Evolutionary conservation across 2,113 vertebrate genomes (phyloP).

Genomic region (Stomatorhinus ivindoensis): DNA sequence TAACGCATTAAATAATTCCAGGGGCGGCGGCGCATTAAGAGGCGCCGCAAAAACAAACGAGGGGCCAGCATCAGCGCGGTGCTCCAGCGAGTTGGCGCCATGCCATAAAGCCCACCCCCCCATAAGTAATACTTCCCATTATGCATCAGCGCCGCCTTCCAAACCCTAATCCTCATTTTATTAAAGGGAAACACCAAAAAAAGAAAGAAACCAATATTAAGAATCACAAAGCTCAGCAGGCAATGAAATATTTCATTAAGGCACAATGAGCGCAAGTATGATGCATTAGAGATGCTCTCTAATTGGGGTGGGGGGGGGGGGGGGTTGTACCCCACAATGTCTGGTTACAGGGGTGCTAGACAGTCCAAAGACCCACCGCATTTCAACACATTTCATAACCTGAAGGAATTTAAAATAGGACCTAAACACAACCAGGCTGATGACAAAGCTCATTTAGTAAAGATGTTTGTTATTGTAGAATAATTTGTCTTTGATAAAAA

Average conservation of each 20-base stretch:
- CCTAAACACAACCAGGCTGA: not conserved
- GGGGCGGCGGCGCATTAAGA: not conserved
- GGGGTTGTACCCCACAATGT: not conserved
- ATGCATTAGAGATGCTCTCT: not conserved
- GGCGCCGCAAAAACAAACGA: not conserved
- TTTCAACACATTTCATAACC: not conserved
- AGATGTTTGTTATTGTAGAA: not conserved
- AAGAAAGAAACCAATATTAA: constrained; percentile 38
- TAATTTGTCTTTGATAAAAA: not conserved
- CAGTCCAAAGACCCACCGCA: not conserved
- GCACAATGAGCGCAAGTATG: constrained; percentile 9
- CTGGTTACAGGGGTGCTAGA: not conserved
- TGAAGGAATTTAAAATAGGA: not conserved
- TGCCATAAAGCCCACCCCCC: not conserved
- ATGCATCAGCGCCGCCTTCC: constrained; percentile 19
- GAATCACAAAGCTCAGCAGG: constrained; percentile 40
- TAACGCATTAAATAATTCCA: not conserved
- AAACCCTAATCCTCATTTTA: constrained; percentile 53
- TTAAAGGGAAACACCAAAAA: constrained; percentile 50
- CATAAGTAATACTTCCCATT: constrained; percentile 31
- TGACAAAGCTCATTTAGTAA: not conserved
- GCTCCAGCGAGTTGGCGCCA: not conserved
- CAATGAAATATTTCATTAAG: constrained; percentile 46
- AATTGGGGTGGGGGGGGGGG: not conserved
- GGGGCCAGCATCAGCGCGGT: not conserved